These are phyloP conservation scores for Leguminivora glycinivorella DNA, from an alignment of 1,140 invertebrate species.

Conservation along the genomic window DNA sequence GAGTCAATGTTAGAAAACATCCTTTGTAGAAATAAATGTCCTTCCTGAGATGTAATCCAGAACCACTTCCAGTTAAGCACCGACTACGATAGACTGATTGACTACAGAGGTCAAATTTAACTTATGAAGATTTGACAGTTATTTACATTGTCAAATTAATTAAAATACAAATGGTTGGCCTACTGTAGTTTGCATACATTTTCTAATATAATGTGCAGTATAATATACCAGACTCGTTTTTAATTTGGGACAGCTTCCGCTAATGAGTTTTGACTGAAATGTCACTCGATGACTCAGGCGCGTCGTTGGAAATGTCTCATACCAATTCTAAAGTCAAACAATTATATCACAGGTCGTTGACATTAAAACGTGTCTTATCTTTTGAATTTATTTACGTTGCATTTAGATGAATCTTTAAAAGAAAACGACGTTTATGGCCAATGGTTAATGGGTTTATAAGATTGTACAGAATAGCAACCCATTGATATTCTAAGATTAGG, in stretches of 20 bases:
- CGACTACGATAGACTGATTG: too few species aligned
- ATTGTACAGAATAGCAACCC: not conserved
- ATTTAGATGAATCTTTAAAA: not conserved
- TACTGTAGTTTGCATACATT: not conserved
- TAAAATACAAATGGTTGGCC: not conserved
- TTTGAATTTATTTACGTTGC: too few species aligned
- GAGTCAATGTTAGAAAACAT: too few species aligned
- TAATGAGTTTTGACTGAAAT: constrained; percentile 13
- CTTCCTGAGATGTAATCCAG: not conserved
- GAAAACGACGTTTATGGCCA: not conserved
- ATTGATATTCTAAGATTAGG: not conserved
- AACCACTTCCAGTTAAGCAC: too few species aligned
- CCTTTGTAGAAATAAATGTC: too few species aligned
- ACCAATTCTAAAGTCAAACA: constrained; percentile 21
- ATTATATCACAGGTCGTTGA: constrained; percentile 20
- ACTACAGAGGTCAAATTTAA: too few species aligned
- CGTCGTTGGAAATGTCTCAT: not conserved
- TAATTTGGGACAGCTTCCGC: not conserved
- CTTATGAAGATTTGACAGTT: not conserved
- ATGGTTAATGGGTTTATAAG: not conserved
- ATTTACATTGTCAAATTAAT: not conserved
- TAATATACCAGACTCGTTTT: not conserved
- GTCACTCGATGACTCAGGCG: constrained; percentile 1
- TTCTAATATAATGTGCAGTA: not conserved
- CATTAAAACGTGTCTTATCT: not conserved